Evolutionary conservation across 1,140 invertebrate genomes (phyloP).

Genomic region (Sogatella furcifera): DNA sequence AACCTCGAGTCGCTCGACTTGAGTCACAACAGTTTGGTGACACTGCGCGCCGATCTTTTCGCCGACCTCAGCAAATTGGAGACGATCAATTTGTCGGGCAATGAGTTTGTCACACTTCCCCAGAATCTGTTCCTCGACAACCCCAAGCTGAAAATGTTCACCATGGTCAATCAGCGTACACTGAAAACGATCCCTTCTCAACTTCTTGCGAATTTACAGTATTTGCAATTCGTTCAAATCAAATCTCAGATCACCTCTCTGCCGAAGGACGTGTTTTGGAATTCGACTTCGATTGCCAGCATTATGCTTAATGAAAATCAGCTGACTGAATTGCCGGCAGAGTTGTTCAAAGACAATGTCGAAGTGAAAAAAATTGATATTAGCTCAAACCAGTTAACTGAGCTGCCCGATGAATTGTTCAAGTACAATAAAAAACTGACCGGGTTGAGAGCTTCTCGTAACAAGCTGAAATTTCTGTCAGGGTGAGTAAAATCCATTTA

Average conservation of each 20-base stretch:
- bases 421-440: not conserved
- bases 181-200: constrained; percentile 40
- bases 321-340: constrained; percentile 38
- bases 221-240: constrained; percentile 39
- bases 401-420: constrained; percentile 11
- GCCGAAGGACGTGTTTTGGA: constrained; percentile 43
- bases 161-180: constrained; percentile 42
- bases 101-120: constrained; percentile 46
- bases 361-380: constrained; percentile 42
- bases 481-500: constrained; percentile 32
- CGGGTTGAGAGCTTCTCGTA: constrained; percentile 4
- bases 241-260: constrained; percentile 38
- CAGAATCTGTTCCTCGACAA: constrained; percentile 41
- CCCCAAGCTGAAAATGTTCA: constrained; percentile 38
- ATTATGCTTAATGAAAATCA: constrained; percentile 44
- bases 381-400: constrained; percentile 38
- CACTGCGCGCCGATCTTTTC: constrained; percentile 44
- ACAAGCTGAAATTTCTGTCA: constrained; percentile 30
- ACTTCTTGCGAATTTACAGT: constrained; percentile 42
- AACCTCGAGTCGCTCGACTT: constrained; percentile 47
- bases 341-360: constrained; percentile 42
- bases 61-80: constrained; percentile 42
- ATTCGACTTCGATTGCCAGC: constrained; percentile 39
- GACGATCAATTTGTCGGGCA: constrained; percentile 44
- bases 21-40: constrained; percentile 45